phyloP scores from a whole-genome alignment of 1,140 invertebrate genomes.

The Nephila pilipes region DNA sequence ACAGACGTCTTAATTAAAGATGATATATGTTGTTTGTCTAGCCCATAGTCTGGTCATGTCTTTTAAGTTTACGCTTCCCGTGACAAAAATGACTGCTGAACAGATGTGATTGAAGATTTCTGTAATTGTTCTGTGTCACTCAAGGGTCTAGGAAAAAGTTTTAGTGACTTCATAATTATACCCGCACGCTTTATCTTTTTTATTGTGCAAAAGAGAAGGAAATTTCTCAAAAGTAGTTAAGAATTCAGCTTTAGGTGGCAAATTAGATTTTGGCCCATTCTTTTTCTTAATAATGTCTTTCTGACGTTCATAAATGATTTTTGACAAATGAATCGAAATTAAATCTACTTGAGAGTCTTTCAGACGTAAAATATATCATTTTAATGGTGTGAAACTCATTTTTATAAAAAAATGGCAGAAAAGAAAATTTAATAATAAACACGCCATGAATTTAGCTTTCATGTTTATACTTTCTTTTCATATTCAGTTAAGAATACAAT shows the following conservation, averaged over 20 bases:
- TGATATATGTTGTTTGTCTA: conserved; percentile 60
- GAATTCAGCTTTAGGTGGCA: neutral
- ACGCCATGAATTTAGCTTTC: too few relatives aligned
- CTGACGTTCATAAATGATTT: neutral
- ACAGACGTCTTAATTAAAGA: conserved; percentile 59
- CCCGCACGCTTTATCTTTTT: neutral
- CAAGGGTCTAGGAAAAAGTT: neutral
- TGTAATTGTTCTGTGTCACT: conserved; percentile 49
- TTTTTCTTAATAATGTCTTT: conserved; percentile 1
- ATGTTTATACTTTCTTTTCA: too few relatives aligned
- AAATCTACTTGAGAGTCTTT: neutral
- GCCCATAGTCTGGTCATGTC: conserved; percentile 30
- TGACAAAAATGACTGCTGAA: neutral
- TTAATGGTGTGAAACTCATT: too few relatives aligned
- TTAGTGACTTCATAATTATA: neutral
- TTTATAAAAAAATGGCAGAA: too few relatives aligned
- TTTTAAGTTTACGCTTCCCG: conserved; percentile 39
- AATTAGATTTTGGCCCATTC: neutral
- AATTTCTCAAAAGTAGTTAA: neutral
- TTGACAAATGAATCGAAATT: neutral
- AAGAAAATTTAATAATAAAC: too few relatives aligned
- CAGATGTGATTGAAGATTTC: conserved; percentile 55
- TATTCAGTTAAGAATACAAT: too few relatives aligned
- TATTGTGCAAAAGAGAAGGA: neutral
- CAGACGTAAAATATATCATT: neutral